Evolutionary conservation across 2,113 vertebrate species (phyloP).

Genomic region (Hemichromis elongatus): DNA sequence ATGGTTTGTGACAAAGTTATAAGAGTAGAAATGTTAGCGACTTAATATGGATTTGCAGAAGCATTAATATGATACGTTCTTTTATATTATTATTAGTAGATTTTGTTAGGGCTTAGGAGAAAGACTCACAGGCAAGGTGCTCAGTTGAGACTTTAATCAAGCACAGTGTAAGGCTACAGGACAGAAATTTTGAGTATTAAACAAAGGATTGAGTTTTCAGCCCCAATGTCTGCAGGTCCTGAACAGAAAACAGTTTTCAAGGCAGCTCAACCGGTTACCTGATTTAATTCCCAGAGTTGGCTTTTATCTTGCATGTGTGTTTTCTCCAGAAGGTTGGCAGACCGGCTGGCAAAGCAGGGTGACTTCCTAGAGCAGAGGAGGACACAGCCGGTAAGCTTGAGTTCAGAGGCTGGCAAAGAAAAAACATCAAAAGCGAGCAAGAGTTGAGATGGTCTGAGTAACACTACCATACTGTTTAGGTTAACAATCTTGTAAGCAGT

Average conservation of each 20-base stretch:
- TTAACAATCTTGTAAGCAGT: neutral
- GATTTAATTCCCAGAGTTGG: neutral
- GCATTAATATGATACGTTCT: neutral
- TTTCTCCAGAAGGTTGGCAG: neutral
- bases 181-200: neutral
- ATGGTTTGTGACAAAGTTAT: neutral
- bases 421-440: neutral
- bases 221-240: neutral
- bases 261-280: neutral
- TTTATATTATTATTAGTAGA: neutral
- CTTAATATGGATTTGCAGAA: neutral
- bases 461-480: neutral
- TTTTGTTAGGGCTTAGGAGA: neutral
- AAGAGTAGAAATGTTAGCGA: neutral
- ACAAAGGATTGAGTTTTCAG: neutral
- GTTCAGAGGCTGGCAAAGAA: neutral
- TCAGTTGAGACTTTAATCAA: neutral
- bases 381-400: neutral
- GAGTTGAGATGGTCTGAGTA: neutral
- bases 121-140: neutral
- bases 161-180: neutral
- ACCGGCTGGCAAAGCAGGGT: neutral
- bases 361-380: neutral
- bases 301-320: neutral
- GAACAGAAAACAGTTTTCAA: neutral